Conservation (phyloP, 37 sponge, comb jelly and placozoan species). For the Lycopodina hypogea region DNA sequence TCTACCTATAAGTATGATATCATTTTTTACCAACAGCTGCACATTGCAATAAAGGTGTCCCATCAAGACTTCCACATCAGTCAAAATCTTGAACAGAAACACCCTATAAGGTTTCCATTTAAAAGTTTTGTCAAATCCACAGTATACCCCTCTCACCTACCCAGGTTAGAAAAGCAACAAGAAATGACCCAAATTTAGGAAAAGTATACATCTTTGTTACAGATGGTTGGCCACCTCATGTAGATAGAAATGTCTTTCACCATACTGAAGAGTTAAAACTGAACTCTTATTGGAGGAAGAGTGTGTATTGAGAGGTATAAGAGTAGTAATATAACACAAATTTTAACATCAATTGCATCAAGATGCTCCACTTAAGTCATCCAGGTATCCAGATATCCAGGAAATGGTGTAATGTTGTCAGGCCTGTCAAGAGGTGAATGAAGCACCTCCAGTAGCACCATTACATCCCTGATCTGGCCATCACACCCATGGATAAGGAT, state of each 20-base stretch:
- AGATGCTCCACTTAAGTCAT: conserved; percentile 20
- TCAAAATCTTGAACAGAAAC: not conserved
- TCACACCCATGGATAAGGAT: conserved; percentile 36
- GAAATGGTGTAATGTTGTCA: conserved; percentile 45
- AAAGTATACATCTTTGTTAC: conserved; percentile 42
- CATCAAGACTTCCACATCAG: not conserved
- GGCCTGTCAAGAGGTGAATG: conserved; percentile 4
- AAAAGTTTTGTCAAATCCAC: conserved; percentile 5
- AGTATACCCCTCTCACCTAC: not conserved
- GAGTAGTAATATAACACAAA: conserved; percentile 12
- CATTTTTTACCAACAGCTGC: not conserved
- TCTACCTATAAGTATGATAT: conserved; percentile 29
- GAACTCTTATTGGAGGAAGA: conserved; percentile 10
- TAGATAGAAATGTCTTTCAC: conserved; percentile 14
- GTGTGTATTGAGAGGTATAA: conserved; percentile 56
- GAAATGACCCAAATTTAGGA: conserved; percentile 45
- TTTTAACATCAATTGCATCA: conserved; percentile 4
- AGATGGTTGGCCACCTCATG: conserved; percentile 22
- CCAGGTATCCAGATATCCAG: conserved; percentile 26
- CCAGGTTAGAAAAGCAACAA: conserved; percentile 5
- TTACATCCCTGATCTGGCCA: too few species aligned
- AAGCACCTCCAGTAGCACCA: not conserved
- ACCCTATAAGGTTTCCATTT: too few species aligned
- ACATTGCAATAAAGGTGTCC: conserved; percentile 18
- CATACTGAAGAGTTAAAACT: not conserved